Evolutionary conservation across 2,797 vertebrate species (phyloP), one percentile per base, ranked within the genome.

Genomic region (Gallirallus australis): DNA sequence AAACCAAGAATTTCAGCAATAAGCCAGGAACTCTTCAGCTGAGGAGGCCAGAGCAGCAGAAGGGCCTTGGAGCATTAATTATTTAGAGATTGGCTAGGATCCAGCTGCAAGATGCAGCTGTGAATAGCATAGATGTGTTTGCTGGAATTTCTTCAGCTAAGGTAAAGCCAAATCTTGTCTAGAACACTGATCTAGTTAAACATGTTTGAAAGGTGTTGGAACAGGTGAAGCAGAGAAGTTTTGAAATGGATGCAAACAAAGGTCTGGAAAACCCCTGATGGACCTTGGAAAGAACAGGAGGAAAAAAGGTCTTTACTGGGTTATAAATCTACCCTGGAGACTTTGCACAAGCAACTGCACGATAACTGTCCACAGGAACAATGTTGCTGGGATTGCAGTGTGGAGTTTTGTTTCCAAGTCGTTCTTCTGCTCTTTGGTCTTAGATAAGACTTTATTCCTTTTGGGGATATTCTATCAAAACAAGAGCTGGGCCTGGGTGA

Each of bases 31-130:
- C 27, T 71, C 35, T 88, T 88, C 77, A 90, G 28, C 64, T 86
- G 57, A 64, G 59, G 35, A 33, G 45, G 21, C 53, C 48, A 71
- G 61, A 86, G 53, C 28, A 90, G 9, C 72, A 86, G 72, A 63
- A 79, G 64, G n/a, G 17, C 70, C 73, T 89, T 79, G 30, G 21
- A 92, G 52, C 27, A 61, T 79, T 86, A 90, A 89, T 92, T 91
- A 88, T 71, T 71, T 56, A 70, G 42, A 82, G 31, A 20, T 27
- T 82, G 63, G 59, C 60, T 69, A 12, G 30, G 28, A n/a, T 27
- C 65, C 82, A 66, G 76, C 4, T 73, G 7, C 35, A 54, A 86
- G 17, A 28, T 64, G 20, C 56, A 65, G 64, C 35, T 73, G 54
- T 89, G 81, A 73, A 86, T 82, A 92, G 64, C 61, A 76, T 6